Base-by-base conservation (phyloP, 2,888 invertebrate genomes). In the Rhamphomyia laevipes region DNA sequence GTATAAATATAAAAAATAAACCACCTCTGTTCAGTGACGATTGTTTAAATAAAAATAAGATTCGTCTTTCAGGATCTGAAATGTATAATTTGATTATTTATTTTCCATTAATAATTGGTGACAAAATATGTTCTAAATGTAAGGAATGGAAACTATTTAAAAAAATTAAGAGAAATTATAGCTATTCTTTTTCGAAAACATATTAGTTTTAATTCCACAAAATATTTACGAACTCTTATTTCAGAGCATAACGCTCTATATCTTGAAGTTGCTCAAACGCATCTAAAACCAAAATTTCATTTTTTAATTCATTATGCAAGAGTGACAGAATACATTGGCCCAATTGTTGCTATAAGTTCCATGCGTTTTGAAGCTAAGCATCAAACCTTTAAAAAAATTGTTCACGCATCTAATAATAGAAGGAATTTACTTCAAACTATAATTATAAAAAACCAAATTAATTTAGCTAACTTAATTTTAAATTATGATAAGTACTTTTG, bases 131-230 rank as follows among this genome's bases (percentile, higher is more conserved):
- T 12, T 16, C 23, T 12, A 16, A 43, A 15, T 43, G 37, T 35
- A 38, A 38, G 35, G 50, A 43, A 38, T 50, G 50, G 50, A 30
- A 43, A 5, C 30, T 50, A n/a, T n/a, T 37, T 44, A 27, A 18
- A 43, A 30, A 23, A 40, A 23, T 35, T 50, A 40, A 43, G 43
- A 37, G 15, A 42, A 46, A 53, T 38, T 48, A 41, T 53, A 31
- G 21, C 46, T 12, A 15, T 43, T 33, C 11, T 13, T 33, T 33
- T 33, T 33, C 3, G 33, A 33, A 33, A 9, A 13, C 11, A 33
- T 13, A 3, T 6, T 9, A 11, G 7, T 6, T 5, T 6, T 9
- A 13, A 4, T 33, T 3, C 9, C 11, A 11, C 33, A 33, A 33
- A 33, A 33, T 33, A 33, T 33, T 9, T 33, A 3, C 3, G 13